Evolutionary conservation across 2,797 vertebrate genomes (phyloP).

Genomic region (Cygnus olor): DNA sequence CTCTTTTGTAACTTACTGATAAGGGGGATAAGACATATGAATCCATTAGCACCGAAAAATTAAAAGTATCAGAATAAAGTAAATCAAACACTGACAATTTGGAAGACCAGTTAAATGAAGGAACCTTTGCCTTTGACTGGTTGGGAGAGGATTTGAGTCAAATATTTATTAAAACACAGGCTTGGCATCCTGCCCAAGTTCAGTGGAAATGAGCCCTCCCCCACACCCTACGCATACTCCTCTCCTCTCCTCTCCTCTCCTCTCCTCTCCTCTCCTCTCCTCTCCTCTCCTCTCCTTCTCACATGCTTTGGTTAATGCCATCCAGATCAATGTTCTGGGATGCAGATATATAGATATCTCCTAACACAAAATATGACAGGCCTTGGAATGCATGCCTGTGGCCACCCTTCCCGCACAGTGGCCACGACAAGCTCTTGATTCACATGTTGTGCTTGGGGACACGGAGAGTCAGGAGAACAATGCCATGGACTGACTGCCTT

Average conservation of each 20-base stretch:
- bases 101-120: background rate
- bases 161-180: background rate
- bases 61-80: background rate
- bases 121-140: background rate
- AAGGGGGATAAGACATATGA: background rate
- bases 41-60: slow-evolving; percentile 6
- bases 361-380: background rate
- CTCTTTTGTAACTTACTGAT: background rate
- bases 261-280: no score
- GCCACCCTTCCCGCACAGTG: background rate
- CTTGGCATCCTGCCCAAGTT: background rate
- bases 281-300: no score
- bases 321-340: background rate
- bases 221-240: background rate
- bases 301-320: background rate
- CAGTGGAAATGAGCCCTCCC: background rate
- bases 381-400: background rate
- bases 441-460: background rate
- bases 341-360: background rate
- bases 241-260: no score
- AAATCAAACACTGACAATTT: background rate
- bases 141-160: background rate
- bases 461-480: background rate
- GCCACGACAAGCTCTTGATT: background rate
- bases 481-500: background rate